phyloP scores from a whole-genome alignment of 2,797 vertebrate genomes.

The Pachyuromys duprasi region DNA sequence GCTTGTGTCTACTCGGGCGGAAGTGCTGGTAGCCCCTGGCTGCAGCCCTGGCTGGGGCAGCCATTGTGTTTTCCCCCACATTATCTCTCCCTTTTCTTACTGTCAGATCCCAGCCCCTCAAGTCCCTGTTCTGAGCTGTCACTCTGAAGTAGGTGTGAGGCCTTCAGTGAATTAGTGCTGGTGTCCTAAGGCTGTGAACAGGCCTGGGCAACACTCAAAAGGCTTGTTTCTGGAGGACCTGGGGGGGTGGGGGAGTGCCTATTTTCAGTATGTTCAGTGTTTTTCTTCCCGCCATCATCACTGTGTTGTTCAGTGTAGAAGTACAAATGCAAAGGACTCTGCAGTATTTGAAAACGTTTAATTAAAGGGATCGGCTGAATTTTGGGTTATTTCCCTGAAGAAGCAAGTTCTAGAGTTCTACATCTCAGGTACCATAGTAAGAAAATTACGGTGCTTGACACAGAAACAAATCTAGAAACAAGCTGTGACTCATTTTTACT shows the following conservation, averaged over 20 bases:
- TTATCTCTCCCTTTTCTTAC: neutral
- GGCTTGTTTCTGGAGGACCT: neutral
- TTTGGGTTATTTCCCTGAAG: conserved; percentile 52
- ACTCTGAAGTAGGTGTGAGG: neutral
- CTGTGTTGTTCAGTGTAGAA: neutral
- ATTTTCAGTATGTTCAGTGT: neutral
- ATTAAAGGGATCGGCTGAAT: conserved; percentile 51
- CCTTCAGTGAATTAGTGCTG: neutral
- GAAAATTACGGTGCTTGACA: conserved; percentile 49
- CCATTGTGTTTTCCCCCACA: neutral
- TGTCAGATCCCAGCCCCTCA: neutral
- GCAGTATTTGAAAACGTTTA: conserved; percentile 35
- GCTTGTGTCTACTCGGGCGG: neutral
- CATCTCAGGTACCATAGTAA: conserved; percentile 2
- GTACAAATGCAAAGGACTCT: conserved; percentile 44
- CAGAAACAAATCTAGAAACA: conserved; percentile 69
- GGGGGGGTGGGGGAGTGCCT: neutral
- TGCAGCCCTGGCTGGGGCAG: neutral
- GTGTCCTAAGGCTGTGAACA: neutral
- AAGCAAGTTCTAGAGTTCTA: conserved; percentile 31
- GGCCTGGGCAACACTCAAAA: neutral
- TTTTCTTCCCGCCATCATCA: neutral
- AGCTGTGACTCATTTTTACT: conserved; percentile 65
- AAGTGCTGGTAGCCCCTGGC: neutral
- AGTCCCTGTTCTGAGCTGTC: conserved; percentile 33